Evolutionary conservation across 1,140 invertebrate species (phyloP).

Genomic region (Thalassaphorura encarpata): DNA sequence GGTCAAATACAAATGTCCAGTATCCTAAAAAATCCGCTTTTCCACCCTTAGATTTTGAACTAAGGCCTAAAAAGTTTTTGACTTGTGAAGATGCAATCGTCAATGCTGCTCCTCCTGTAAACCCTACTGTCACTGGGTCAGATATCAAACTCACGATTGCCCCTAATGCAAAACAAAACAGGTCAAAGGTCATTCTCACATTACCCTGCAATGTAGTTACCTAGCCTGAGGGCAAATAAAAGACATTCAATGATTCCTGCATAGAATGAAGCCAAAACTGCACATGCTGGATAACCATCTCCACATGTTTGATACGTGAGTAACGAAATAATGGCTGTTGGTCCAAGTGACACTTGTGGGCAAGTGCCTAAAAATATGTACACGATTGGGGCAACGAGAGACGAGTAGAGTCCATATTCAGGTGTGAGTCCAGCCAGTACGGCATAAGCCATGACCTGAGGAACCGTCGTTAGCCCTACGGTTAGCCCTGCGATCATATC

Average conservation of each 20-base stretch:
- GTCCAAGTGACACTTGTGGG: constrained; percentile 82
- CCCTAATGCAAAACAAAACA: constrained; percentile 46
- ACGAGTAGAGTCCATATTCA: constrained; percentile 62
- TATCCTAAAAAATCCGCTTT: constrained; percentile 54
- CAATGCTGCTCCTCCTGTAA: constrained; percentile 78
- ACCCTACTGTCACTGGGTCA: constrained; percentile 63
- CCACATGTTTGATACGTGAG: constrained; percentile 20
- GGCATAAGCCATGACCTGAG: constrained; percentile 77
- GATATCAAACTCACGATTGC: constrained; percentile 91
- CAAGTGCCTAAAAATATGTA: constrained; percentile 82
- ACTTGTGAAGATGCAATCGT: constrained; percentile 77
- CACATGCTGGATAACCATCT: constrained; percentile 14
- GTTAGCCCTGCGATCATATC: constrained; percentile 66
- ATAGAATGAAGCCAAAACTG: constrained; percentile 18
- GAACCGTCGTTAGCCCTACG: constrained; percentile 73
- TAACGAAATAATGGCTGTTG: constrained; percentile 68
- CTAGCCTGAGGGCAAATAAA: constrained; percentile 9
- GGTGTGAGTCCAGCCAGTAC: constrained; percentile 67
- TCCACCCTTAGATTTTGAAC: constrained; percentile 39
- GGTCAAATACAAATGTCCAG: constrained; percentile 50
- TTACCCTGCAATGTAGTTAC: constrained; percentile 44
- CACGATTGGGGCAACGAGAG: constrained; percentile 64
- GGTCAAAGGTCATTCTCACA: background rate
- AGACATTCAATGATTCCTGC: constrained; percentile 19
- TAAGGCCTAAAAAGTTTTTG: constrained; percentile 63